Evolutionary conservation across 1,140 invertebrate species (phyloP).

Genomic region (Dryas iulia): DNA sequence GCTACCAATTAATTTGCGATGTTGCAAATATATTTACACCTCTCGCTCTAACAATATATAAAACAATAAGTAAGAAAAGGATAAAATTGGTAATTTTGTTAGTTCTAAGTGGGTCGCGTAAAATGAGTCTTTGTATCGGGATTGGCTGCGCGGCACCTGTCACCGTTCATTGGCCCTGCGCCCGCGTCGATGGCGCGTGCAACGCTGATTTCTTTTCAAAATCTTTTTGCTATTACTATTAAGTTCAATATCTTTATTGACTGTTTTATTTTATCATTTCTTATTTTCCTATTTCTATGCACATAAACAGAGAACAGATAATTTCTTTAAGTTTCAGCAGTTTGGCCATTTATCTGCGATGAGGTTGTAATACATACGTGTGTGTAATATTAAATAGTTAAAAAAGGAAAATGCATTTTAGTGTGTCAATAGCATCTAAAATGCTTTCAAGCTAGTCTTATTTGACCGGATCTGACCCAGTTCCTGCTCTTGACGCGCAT

Average conservation of each 20-base stretch:
- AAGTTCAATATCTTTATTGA: constrained; percentile 37
- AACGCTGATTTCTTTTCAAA: constrained; percentile 51
- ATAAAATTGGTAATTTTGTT: constrained; percentile 48
- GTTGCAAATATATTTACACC: too few relatives aligned
- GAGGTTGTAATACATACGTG: not conserved
- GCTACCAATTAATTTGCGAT: not conserved
- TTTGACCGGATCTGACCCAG: constrained; percentile 53
- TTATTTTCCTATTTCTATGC: not conserved
- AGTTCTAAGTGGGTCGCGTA: constrained; percentile 55
- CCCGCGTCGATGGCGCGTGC: constrained; percentile 52
- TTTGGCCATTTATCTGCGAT: not conserved
- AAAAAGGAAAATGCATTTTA: constrained; percentile 1
- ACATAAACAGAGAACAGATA: not conserved
- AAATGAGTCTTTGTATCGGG: constrained; percentile 45
- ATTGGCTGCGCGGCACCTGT: constrained; percentile 65
- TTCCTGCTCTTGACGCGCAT: constrained; percentile 39
- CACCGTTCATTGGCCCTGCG: constrained; percentile 68
- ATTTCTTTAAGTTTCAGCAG: not conserved
- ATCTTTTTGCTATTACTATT: constrained; percentile 48
- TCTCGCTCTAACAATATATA: not conserved
- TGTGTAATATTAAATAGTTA: constrained; percentile 3
- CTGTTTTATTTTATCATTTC: not conserved
- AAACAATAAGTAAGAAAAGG: constrained; percentile 9
- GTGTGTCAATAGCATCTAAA: constrained; percentile 43
- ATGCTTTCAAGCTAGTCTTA: constrained; percentile 26